Base-by-base conservation (phyloP, 2,888 invertebrate species). In the Apantesis nais region DNA sequence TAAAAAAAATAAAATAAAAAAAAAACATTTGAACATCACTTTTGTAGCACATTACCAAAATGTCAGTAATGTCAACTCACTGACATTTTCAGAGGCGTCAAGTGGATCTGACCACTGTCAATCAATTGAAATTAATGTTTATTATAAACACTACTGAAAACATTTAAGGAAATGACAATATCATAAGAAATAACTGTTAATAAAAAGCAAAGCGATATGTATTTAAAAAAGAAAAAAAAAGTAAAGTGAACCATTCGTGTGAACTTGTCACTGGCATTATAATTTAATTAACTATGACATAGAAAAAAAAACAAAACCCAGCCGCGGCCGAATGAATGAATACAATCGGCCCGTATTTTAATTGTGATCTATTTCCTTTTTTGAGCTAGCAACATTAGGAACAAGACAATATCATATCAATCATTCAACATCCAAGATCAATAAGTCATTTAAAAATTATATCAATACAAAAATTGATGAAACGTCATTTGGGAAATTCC, bases 401-500 rank as follows among this genome's bases (percentile, higher is more conserved):
- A 41, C 67, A 71, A 55, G 65, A 44, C 63, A 62, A 8, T 9
- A 60, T 29, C 62, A 66, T 61, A 73, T 73, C 72, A 74, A 71
- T 74, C 74, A 79, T 76, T 78, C 62, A 62, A 71, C 68, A 73
- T 74, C 70, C 14, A 60, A 68, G 58, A 77, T 80, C 82, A 71
- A 81, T 81, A 81, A 76, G 71, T 74, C 72, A 74, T 72, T 75
- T 44, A 67, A 81, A 76, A 73, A 55, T 19, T 66, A 76, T 79
- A 75, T 73, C 77, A 74, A 79, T 78, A 76, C 72, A 83, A 88
- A 85, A 92, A 93, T 93, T 91, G 92, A 93, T 93, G 89, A 79
- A 90, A 89, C 90, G 93, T 92, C 93, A 91, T 74, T 85, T 82
- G 82, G 84, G 83, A 85, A 88, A 86, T 90, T 87, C 85, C 78